These are phyloP conservation scores for Trachelus troglodyta DNA, from an alignment of 2,888 invertebrate genomes.

Conservation along the genomic window DNA sequence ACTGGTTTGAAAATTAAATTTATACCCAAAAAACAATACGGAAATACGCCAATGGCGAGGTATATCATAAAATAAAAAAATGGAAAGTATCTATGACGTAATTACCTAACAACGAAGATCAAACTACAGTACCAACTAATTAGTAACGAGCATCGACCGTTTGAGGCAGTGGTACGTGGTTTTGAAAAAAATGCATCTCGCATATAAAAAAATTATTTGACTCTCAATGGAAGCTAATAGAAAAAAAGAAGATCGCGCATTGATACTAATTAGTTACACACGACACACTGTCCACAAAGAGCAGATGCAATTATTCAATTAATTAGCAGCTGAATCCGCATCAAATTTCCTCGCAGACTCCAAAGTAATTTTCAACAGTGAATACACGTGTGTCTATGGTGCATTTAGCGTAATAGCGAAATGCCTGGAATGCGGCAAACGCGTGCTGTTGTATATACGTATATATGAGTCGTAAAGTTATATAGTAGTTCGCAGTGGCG, in stretches of 20 bases:
- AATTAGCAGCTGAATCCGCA: neutral
- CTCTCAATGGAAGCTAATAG: too few species aligned
- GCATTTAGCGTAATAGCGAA: neutral
- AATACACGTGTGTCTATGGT: neutral
- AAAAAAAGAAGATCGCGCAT: neutral
- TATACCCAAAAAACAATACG: neutral
- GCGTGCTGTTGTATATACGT: neutral
- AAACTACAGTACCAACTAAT: neutral
- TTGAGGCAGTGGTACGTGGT: neutral
- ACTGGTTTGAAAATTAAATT: constrained; percentile 10
- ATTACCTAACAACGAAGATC: neutral
- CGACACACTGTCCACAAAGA: neutral
- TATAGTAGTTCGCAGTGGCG: neutral
- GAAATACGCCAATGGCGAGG: constrained; percentile 12
- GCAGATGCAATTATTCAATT: neutral
- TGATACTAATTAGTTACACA: neutral
- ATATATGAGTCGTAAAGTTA: neutral
- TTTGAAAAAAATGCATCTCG: neutral
- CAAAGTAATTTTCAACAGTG: neutral
- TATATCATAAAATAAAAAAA: neutral
- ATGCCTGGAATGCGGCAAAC: neutral
- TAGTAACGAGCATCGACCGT: neutral
- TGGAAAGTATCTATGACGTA: neutral
- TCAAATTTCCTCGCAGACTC: neutral
- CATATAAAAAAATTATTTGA: neutral